Evolutionary conservation across 2,797 vertebrate species (phyloP).

Genomic region (Tauraco hartlaubi): DNA sequence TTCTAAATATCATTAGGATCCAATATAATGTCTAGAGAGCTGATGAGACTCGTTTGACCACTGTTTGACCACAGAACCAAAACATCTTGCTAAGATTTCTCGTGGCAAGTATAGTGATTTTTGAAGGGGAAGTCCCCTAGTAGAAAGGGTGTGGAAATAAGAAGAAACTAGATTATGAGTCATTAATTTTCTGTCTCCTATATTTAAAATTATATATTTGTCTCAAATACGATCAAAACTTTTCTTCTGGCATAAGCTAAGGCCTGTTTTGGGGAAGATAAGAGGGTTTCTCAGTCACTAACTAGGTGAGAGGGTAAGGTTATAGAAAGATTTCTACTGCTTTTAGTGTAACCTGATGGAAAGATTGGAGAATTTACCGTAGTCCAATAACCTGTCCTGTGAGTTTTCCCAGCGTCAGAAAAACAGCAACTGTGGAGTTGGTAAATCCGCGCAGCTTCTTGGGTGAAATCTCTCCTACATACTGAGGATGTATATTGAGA

Average conservation of each 20-base stretch:
- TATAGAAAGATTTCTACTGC: not conserved
- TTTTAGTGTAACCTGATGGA: not conserved
- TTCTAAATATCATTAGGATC: not conserved
- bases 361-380: conserved; percentile 76
- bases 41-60: not conserved
- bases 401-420: conserved; percentile 89
- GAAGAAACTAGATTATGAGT: not conserved
- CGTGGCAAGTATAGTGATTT: not conserved
- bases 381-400: conserved; percentile 90
- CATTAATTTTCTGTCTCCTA: not conserved
- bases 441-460: conserved; percentile 89
- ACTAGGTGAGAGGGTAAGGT: not conserved
- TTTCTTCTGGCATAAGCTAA: not conserved
- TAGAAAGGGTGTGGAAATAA: not conserved
- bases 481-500: conserved; percentile 89
- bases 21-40: not conserved
- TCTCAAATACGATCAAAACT: not conserved
- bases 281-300: not conserved
- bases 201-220: not conserved
- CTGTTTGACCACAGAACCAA: not conserved
- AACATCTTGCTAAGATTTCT: not conserved
- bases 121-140: not conserved
- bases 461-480: conserved; percentile 92
- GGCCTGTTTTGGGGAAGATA: not conserved
- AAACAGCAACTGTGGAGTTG: conserved; percentile 88